phyloP scores from a whole-genome alignment of 2,888 invertebrate genomes.

The Dendrolimus pini region DNA sequence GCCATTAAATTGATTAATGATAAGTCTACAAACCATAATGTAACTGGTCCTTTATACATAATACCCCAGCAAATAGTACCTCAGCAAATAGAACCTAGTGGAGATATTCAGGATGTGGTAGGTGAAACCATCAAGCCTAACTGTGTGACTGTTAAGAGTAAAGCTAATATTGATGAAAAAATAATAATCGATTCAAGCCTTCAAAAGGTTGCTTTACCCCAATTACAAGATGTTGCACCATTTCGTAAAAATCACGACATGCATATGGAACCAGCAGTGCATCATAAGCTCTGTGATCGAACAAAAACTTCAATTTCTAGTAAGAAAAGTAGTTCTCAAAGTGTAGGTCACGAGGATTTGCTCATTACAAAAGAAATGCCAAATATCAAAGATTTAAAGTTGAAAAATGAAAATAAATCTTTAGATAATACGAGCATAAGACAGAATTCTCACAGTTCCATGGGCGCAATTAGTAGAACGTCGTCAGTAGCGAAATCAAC shows the following conservation, averaged over 20 bases:
- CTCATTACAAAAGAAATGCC: conserved; percentile 39
- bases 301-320: conserved; percentile 62
- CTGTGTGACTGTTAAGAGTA: conserved; percentile 24
- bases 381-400: conserved; percentile 38
- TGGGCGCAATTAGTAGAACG: conserved; percentile 63
- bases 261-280: conserved; percentile 68
- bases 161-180: conserved; percentile 32
- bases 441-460: conserved; percentile 64
- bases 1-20: conserved; percentile 50
- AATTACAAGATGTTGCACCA: conserved; percentile 39
- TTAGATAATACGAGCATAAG: conserved; percentile 38
- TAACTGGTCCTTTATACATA: conserved; percentile 47
- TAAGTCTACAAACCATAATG: conserved; percentile 32
- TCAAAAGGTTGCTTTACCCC: conserved; percentile 28
- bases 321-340: conserved; percentile 58
- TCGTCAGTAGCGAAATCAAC: conserved; percentile 70
- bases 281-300: conserved; percentile 78
- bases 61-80: conserved; percentile 40
- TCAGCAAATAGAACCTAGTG: conserved; percentile 26
- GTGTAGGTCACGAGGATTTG: conserved; percentile 48
- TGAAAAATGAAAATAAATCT: conserved; percentile 32
- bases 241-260: conserved; percentile 38
- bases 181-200: conserved; percentile 24
- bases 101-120: conserved; percentile 20
- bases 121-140: conserved; percentile 31